Evolutionary conservation across 2,888 invertebrate species (phyloP).

Genomic region (Itoplectis maculator): DNA sequence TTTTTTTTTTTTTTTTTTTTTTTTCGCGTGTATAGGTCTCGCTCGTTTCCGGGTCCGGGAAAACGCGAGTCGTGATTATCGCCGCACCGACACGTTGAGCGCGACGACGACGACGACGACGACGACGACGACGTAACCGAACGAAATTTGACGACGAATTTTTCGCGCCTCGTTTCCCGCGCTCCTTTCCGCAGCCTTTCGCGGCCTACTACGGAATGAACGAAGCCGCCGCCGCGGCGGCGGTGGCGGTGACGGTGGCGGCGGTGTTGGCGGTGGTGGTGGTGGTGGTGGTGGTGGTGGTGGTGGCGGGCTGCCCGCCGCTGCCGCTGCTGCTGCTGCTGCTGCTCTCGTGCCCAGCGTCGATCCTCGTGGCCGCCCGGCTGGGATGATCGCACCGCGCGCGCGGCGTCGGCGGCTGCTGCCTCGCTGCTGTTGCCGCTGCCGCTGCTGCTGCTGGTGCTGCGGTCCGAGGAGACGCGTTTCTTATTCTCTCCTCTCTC

Average conservation of each 20-base stretch:
- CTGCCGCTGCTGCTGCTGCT: no score
- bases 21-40: no score
- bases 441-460: no score
- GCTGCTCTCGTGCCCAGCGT: conserved; percentile 64
- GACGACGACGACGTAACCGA: no score
- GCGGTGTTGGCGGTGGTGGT: conserved; percentile 62
- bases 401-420: no score
- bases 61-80: no score
- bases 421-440: no score
- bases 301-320: conserved; percentile 51
- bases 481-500: conserved; percentile 45
- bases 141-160: conserved; percentile 8
- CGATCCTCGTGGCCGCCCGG: conserved; percentile 68
- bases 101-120: no score
- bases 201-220: conserved; percentile 69
- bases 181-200: conserved; percentile 67
- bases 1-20: no score
- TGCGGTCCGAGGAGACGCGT: conserved; percentile 56
- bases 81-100: no score
- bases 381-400: conserved; percentile 62
- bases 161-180: conserved; percentile 21
- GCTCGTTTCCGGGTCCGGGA: no score
- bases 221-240: conserved; percentile 52
- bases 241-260: conserved; percentile 53
- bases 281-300: no score